Evolutionary conservation across 2,113 vertebrate species (phyloP).

Genomic region (Festucalex cinctus): DNA sequence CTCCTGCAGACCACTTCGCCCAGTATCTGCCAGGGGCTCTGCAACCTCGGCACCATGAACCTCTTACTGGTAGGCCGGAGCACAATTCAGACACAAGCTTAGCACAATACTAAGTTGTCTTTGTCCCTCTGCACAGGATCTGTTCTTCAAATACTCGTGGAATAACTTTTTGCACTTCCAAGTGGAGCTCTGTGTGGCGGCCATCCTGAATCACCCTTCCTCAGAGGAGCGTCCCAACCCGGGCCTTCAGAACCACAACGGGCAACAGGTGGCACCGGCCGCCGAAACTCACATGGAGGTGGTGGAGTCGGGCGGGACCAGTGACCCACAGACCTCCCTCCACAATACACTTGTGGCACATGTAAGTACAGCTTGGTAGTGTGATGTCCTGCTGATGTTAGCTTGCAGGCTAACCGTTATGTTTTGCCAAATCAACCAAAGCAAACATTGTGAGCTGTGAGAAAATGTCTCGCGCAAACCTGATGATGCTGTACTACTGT

Average conservation of each 20-base stretch:
- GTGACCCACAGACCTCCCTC: constrained; percentile 29
- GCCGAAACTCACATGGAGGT: constrained; percentile 51
- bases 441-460: no score
- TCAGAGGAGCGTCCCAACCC: constrained; percentile 62
- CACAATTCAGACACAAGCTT: neutral
- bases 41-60: constrained; percentile 86
- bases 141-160: constrained; percentile 97
- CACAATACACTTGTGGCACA: constrained; percentile 83
- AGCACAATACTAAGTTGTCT: neutral
- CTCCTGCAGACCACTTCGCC: constrained; percentile 85
- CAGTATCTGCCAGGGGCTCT: constrained; percentile 89
- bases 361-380: constrained; percentile 76
- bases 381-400: no score
- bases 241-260: constrained; percentile 64
- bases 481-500: no score
- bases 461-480: no score
- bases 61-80: constrained; percentile 82
- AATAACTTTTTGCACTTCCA: constrained; percentile 99
- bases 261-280: constrained; percentile 26
- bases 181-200: constrained; percentile 92
- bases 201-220: constrained; percentile 83
- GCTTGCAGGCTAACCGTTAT: no score
- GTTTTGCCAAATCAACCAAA: no score
- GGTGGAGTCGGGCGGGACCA: constrained; percentile 50
- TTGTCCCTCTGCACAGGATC: constrained; percentile 73